A percentile compares a stretch with the other conserved stretches of the same genome.
Evolutionary conservation across 2,113 vertebrate species (phyloP).

Genomic region (Gorsachius goisagi): DNA sequence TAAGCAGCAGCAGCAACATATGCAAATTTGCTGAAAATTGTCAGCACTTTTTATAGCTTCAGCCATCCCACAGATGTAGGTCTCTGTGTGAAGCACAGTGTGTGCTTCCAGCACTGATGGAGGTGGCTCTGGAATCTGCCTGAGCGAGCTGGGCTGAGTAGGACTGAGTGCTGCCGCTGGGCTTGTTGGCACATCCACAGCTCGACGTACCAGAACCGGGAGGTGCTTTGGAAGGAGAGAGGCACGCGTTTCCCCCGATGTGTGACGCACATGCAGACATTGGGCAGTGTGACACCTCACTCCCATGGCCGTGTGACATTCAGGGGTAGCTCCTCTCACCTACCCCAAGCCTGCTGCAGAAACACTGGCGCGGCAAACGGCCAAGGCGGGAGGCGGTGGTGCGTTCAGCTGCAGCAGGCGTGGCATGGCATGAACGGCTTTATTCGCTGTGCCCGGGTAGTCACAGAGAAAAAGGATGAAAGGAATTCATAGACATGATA

Average conservation of each 20-base stretch:
- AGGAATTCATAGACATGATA: background rate
- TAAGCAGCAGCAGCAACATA: slow-evolving; percentile 61
- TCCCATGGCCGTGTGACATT: background rate
- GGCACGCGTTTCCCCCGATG: rapidly evolving
- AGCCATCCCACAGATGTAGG: slow-evolving; percentile 56
- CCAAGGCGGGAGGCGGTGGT: background rate
- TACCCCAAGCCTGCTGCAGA: background rate
- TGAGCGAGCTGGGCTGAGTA: background rate
- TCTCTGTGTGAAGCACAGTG: slow-evolving; percentile 24
- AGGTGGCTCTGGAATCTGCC: slow-evolving; percentile 51
- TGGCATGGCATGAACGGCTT: background rate
- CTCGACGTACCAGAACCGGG: background rate
- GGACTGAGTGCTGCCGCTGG: background rate
- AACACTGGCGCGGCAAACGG: background rate
- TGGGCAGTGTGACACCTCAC: background rate
- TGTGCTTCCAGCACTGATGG: slow-evolving; percentile 43
- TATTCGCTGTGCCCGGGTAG: background rate
- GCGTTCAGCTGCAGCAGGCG: background rate
- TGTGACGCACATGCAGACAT: background rate
- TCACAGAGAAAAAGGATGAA: background rate
- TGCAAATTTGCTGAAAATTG: slow-evolving; percentile 56
- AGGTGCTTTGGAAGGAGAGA: background rate
- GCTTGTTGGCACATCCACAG: background rate
- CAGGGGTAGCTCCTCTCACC: background rate
- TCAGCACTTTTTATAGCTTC: slow-evolving; percentile 68